Evolutionary conservation across 2,888 invertebrate genomes (phyloP), one percentile per base, ranked within the genome.

Genomic region (Prenolepis imparis): DNA sequence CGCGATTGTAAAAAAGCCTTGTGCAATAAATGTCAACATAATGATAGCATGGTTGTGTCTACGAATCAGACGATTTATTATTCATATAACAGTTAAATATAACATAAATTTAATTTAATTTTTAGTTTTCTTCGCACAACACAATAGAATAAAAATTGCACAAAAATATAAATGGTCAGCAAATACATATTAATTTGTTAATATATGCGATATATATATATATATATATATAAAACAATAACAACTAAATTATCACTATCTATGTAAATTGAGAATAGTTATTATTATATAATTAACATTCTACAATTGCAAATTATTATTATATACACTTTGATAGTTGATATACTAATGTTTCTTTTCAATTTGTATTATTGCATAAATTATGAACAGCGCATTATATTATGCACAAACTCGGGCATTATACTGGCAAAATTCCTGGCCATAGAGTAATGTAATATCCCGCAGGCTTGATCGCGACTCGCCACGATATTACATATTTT

Each of bases 401-500:
- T 77, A 77, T 67, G 39, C 59, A 36, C 32, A 36, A 44, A 59
- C 21, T n/a, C 67, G 2, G 24, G 6, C 28, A 21, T 77, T 39
- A 28, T 41, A 12, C 36, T 52, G 48, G 11, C 39, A 36, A 82
- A 85, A 84, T 86, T 80, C 57, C 32, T 21, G 41, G 12, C 57
- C 63, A 68, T 59, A 55, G 57, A 21, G 78, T 57, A 63, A 67
- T 70, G 63, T 67, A 70, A 73, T 68, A 84, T 72, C 32, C 72
- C 39, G 66, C 52, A 74, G 61, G 81, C 36, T 73, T 81, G 78
- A 87, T 89, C 84, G 84, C 87, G 81, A 82, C 66, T 88, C 83
- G 82, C 78, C 82, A 41, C 77, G 82, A 84, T 84, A 87, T 85
- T 85, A 85, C 83, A 74, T 59, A 85, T 89, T 87, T 88, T 85